phyloP scores from a whole-genome alignment of 2,113 vertebrate species.

The Xiphias gladius region DNA sequence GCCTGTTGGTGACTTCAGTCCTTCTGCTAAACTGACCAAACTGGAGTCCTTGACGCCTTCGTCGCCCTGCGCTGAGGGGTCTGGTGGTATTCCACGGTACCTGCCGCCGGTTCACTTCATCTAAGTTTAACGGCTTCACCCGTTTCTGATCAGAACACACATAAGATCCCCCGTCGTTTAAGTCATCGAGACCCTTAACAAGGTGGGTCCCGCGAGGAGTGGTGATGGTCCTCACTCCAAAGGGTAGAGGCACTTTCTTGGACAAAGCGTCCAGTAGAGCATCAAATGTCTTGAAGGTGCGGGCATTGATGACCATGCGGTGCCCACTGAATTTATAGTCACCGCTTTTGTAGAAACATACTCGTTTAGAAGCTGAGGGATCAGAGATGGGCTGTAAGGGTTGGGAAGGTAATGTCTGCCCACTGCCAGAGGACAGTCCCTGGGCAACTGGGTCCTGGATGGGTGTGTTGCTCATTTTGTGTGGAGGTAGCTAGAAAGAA shows the following conservation, averaged over 20 bases:
- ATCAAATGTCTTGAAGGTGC: constrained; percentile 95
- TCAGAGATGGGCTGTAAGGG: constrained; percentile 77
- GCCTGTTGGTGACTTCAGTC: constrained; percentile 63
- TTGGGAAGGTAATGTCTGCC: constrained; percentile 75
- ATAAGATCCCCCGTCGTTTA: constrained; percentile 94
- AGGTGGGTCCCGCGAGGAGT: constrained; percentile 90
- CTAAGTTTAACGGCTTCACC: constrained; percentile 92
- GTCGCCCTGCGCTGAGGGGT: constrained; percentile 73
- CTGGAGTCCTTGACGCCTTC: constrained; percentile 37
- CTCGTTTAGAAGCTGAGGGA: constrained; percentile 87
- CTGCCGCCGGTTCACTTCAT: constrained; percentile 85
- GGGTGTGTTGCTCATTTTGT: constrained; percentile 76
- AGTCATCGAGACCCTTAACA: constrained; percentile 88
- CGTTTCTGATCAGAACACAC: constrained; percentile 93
- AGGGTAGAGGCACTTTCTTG: constrained; percentile 93
- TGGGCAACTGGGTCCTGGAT: constrained; percentile 80
- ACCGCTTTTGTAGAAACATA: constrained; percentile 97
- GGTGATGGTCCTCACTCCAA: constrained; percentile 96
- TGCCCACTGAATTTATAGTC: constrained; percentile 93
- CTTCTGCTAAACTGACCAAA: constrained; percentile 58
- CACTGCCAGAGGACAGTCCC: constrained; percentile 81
- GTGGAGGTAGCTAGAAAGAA: constrained; percentile 30
- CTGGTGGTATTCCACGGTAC: constrained; percentile 92
- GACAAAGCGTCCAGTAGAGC: constrained; percentile 93
- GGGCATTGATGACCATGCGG: constrained; percentile 90